phyloP scores from a whole-genome alignment of 2,888 invertebrate species.

The Meloe dianella region DNA sequence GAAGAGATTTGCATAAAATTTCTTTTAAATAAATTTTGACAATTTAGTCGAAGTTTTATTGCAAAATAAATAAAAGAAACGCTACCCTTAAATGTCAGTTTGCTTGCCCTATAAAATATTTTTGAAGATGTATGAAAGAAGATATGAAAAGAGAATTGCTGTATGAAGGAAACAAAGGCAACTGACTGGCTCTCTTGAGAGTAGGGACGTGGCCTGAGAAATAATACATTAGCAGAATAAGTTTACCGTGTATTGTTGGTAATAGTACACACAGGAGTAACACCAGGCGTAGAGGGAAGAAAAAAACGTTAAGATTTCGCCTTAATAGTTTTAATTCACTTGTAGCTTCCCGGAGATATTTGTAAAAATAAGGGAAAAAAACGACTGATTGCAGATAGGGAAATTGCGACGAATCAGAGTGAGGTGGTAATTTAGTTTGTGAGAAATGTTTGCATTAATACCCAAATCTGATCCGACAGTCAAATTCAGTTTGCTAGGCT shows the following conservation, averaged over 20 bases:
- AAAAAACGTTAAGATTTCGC: not conserved
- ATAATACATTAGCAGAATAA: constrained; percentile 46
- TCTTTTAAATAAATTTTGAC: constrained; percentile 44
- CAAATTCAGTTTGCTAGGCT: constrained; percentile 51
- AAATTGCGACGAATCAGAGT: constrained; percentile 42
- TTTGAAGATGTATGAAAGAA: constrained; percentile 54
- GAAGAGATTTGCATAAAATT: constrained; percentile 25
- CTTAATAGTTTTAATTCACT: not conserved
- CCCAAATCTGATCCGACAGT: constrained; percentile 48
- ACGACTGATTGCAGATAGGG: not conserved
- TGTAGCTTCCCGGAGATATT: too few relatives aligned
- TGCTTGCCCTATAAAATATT: constrained; percentile 52
- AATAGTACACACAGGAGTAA: constrained; percentile 13
- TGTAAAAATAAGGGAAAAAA: too few relatives aligned
- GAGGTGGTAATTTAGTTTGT: constrained; percentile 50
- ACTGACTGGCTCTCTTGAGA: constrained; percentile 48
- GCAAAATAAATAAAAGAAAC: constrained; percentile 53
- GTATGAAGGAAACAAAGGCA: constrained; percentile 56
- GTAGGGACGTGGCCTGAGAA: constrained; percentile 48
- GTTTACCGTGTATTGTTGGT: constrained; percentile 29
- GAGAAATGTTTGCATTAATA: constrained; percentile 49
- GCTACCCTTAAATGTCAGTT: constrained; percentile 53
- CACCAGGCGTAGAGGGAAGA: constrained; percentile 2
- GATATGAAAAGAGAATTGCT: constrained; percentile 58
- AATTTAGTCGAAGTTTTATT: constrained; percentile 52